These are phyloP conservation scores for Stichopus chloronotus DNA, from an alignment of 35 echinoderm and acorn worm species.

Conservation along the genomic window DNA sequence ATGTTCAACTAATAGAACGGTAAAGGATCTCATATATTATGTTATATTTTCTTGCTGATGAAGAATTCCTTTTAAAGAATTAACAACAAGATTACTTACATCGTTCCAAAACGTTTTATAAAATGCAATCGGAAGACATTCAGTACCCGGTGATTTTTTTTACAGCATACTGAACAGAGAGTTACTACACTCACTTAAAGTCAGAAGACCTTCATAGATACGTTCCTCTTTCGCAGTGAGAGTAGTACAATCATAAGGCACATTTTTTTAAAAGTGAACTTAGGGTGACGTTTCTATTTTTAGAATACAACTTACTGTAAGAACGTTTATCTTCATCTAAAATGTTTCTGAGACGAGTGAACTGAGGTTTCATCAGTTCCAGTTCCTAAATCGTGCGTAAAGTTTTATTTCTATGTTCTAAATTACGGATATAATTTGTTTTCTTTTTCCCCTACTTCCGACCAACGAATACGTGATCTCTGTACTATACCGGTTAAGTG, in stretches of 20 bases:
- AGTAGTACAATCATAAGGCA: background rate
- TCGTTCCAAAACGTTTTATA: conserved; percentile 7
- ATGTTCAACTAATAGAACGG: too few relatives aligned
- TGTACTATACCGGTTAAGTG: background rate
- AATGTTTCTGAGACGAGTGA: background rate
- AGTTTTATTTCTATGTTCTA: background rate
- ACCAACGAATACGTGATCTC: background rate
- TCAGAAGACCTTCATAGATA: background rate
- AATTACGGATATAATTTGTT: background rate
- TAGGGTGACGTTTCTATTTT: background rate
- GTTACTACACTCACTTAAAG: background rate
- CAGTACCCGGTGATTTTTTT: background rate
- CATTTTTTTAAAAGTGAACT: background rate
- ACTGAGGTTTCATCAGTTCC: background rate
- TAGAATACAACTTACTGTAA: background rate
- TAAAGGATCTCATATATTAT: too few relatives aligned
- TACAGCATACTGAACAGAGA: background rate
- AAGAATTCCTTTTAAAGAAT: too few relatives aligned
- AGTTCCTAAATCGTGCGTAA: background rate
- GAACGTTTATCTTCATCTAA: background rate
- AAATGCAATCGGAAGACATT: background rate
- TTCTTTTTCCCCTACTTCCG: background rate
- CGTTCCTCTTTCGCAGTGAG: background rate
- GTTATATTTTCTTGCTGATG: too few relatives aligned
- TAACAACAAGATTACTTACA: background rate